A percentile compares a stretch with the other conserved stretches of the same genome.
Evolutionary conservation across 1,140 invertebrate species (phyloP).

Genomic region (Cyrtorhinus lividipennis): DNA sequence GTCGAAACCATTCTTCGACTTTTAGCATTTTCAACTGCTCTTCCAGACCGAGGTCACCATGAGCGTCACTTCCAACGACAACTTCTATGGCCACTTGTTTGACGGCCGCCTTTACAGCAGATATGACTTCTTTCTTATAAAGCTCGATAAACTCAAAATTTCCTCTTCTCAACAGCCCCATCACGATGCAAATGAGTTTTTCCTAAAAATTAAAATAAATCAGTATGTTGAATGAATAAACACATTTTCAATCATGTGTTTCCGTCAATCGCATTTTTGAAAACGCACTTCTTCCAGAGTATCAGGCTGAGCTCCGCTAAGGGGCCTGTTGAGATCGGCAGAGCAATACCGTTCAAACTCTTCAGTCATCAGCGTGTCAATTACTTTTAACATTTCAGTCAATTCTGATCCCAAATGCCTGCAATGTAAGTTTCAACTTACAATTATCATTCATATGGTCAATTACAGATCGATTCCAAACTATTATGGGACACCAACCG

Average conservation of each 20-base stretch:
- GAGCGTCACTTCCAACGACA: conserved; percentile 43
- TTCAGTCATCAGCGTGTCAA: conserved; percentile 91
- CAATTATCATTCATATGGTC: no score
- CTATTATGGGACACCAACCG: conserved; percentile 32
- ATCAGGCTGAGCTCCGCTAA: conserved; percentile 43
- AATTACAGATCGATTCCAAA: no score
- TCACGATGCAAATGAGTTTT: conserved; percentile 72
- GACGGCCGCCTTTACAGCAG: conserved; percentile 70
- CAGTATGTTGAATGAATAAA: neutral
- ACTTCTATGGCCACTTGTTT: conserved; percentile 79
- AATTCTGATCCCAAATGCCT: conserved; percentile 90
- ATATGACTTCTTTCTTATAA: conserved; percentile 78
- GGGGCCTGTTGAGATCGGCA: conserved; percentile 76
- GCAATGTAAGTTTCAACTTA: no score
- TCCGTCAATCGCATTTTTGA: no score
- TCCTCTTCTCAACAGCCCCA: conserved; percentile 71
- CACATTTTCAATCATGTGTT: neutral
- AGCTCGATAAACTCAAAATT: conserved; percentile 77
- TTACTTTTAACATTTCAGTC: conserved; percentile 89
- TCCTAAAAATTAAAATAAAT: conserved; percentile 42
- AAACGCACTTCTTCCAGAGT: conserved; percentile 43
- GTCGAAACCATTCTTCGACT: conserved; percentile 60
- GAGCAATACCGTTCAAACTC: conserved; percentile 90
- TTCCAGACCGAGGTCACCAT: conserved; percentile 32
- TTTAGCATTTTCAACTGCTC: conserved; percentile 43